Base-by-base conservation (phyloP, 2,888 invertebrate species). In the Belgica antarctica region DNA sequence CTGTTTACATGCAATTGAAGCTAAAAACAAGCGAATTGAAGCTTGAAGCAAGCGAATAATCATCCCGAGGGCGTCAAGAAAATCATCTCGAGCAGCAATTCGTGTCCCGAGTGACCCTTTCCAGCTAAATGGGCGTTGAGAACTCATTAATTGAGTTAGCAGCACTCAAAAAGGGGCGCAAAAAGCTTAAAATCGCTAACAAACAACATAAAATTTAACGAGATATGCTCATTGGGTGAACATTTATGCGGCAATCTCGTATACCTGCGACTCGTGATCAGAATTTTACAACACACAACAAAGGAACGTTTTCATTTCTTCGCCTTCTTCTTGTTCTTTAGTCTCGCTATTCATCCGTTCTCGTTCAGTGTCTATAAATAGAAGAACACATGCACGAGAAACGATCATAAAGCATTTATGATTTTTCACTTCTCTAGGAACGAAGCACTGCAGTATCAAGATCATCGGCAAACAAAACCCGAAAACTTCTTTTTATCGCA, bases 251-350 rank as follows among this genome's bases (percentile, higher is more conserved):
- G 41, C 10, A 41, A 41, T 2, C 12, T 41, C 10, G 10, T 41
- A 5, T 59, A 59, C 59, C 59, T 59, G 59, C 59, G 12, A 25
- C 59, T 59, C 59, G 59, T 59, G 59, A 59, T 59, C 59, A 59
- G 59, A 59, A 59, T 59, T 25, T 7, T 52, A 52, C 52, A 22
- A 52, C 52, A 59, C 5, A 19, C 24, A 25, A 59, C 59, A 59
- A 59, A 59, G n/a, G 27, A 59, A 59, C 27, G 15, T 59, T 59
- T 59, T n/a, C n/a, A n/a, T n/a, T n/a, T n/a, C n/a, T n/a, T n/a
- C n/a, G n/a, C n/a, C n/a, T n/a, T 59, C 4, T 27, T 27, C 24
- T 7, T 52, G 4, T 46, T 46, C 4, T 4, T 7, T 7, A 5
- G 52, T 52, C 19, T 27, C 25, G 4, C 24, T 59, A 25, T 59